Conservation (phyloP, 1,140 invertebrate genomes). For the Trichonephila clavipes region DNA sequence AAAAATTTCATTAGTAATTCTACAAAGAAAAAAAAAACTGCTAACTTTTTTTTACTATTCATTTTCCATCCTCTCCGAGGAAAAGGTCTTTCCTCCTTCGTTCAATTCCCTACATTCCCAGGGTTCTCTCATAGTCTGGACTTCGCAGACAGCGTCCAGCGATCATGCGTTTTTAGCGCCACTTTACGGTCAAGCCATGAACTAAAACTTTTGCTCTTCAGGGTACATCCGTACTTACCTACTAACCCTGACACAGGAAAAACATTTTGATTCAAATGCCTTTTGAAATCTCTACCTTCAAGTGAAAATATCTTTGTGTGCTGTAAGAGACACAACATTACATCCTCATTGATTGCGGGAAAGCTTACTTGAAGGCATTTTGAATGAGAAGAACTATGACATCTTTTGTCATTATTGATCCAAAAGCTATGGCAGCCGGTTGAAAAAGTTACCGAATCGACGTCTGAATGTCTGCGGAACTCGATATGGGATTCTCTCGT, state of each 20-base stretch:
- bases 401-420: constrained; percentile 73
- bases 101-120: not conserved
- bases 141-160: constrained; percentile 42
- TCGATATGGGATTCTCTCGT: constrained; percentile 50
- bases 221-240: not conserved
- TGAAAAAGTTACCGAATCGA: constrained; percentile 47
- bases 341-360: not conserved
- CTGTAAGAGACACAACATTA: not conserved
- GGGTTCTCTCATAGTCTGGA: constrained; percentile 32
- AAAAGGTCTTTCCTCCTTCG: not conserved
- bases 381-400: constrained; percentile 41
- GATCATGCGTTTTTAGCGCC: constrained; percentile 22
- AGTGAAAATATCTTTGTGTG: not conserved
- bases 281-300: not conserved
- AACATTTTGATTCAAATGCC: not conserved
- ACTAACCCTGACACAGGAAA: not conserved
- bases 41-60: not conserved
- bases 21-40: no score
- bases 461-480: not conserved
- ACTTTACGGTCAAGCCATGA: not conserved
- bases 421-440: constrained; percentile 74
- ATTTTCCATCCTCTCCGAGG: not conserved
- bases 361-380: not conserved
- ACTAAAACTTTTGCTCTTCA: not conserved
- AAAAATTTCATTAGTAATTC: no score